These are phyloP conservation scores for Molossus molossus DNA, from an alignment of 2,797 vertebrate species.

Conservation along the genomic window DNA sequence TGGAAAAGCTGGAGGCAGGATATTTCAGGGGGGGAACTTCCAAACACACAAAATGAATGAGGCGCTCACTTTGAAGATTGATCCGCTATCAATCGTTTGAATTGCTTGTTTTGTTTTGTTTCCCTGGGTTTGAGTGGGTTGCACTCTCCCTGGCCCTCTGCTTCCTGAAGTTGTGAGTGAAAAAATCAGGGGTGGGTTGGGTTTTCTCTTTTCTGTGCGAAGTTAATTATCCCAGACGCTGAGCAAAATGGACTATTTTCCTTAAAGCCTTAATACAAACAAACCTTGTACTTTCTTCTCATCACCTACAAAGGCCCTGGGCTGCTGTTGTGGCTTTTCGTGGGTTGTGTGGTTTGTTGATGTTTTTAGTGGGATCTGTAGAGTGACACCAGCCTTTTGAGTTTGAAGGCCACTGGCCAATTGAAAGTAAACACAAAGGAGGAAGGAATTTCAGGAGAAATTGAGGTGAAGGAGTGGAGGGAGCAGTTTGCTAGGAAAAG, in stretches of 20 bases:
- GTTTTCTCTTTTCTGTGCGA: slow-evolving; percentile 51
- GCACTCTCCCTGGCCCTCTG: background rate
- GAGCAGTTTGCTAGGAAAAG: slow-evolving; percentile 65
- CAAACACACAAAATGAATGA: background rate
- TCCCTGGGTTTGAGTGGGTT: background rate
- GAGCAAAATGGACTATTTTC: slow-evolving; percentile 10
- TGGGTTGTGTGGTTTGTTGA: background rate
- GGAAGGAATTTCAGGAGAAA: slow-evolving; percentile 26
- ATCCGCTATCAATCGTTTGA: background rate
- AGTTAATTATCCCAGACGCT: slow-evolving; percentile 64
- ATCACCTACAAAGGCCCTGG: background rate
- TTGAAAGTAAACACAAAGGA: slow-evolving; percentile 34
- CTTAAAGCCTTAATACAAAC: slow-evolving; percentile 37
- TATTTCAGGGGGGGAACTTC: background rate
- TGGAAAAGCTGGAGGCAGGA: background rate
- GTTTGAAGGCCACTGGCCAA: slow-evolving; percentile 24
- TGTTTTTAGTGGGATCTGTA: slow-evolving; percentile 2
- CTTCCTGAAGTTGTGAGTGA: slow-evolving; percentile 33
- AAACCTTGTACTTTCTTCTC: slow-evolving; percentile 1
- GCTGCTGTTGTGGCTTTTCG: background rate
- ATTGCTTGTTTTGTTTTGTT: slow-evolving; percentile 4
- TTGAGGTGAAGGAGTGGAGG: slow-evolving; percentile 47
- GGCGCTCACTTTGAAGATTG: background rate
- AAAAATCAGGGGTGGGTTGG: slow-evolving; percentile 14
- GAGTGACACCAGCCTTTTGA: background rate